Evolutionary conservation across 2,113 vertebrate species (phyloP).

Genomic region (Dasyprocta punctata): DNA sequence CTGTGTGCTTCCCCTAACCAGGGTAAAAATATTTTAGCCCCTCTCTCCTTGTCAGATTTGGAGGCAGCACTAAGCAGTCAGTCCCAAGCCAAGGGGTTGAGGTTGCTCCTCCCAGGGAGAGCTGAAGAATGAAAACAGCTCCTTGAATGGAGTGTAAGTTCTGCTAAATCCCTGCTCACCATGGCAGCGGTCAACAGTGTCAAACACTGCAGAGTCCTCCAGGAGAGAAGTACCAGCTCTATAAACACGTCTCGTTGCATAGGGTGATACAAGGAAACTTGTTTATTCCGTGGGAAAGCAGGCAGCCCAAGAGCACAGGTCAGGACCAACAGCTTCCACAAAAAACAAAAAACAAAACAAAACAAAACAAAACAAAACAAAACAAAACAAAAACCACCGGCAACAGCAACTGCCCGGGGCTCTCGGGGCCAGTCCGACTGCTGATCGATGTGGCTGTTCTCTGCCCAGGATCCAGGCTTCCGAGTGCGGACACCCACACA

Average conservation of each 20-base stretch:
- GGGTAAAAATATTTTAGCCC: background rate
- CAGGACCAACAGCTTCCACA: background rate
- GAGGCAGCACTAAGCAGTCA: background rate
- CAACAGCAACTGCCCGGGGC: background rate
- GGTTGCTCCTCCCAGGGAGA: conserved; percentile 20
- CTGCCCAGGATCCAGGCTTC: background rate
- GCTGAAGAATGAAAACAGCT: conserved; percentile 44
- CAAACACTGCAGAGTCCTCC: conserved; percentile 45
- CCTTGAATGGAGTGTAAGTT: conserved; percentile 47
- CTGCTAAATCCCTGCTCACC: conserved; percentile 56
- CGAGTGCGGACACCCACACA: too few relatives aligned
- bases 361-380: too few relatives aligned
- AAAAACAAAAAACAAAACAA: too few relatives aligned
- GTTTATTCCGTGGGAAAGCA: conserved; percentile 31
- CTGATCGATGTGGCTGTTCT: background rate
- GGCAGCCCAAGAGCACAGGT: background rate
- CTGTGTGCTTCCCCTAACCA: background rate
- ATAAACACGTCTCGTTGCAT: conserved; percentile 31
- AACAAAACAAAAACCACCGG: fast-evolving
- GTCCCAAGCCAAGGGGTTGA: background rate
- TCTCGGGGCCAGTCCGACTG: background rate
- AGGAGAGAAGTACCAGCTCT: conserved; percentile 29
- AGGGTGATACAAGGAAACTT: background rate
- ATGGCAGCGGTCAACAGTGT: conserved; percentile 51
- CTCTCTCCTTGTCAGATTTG: background rate